Conservation (phyloP, 2,888 invertebrate species). For the Caradrina clavipalpis region DNA sequence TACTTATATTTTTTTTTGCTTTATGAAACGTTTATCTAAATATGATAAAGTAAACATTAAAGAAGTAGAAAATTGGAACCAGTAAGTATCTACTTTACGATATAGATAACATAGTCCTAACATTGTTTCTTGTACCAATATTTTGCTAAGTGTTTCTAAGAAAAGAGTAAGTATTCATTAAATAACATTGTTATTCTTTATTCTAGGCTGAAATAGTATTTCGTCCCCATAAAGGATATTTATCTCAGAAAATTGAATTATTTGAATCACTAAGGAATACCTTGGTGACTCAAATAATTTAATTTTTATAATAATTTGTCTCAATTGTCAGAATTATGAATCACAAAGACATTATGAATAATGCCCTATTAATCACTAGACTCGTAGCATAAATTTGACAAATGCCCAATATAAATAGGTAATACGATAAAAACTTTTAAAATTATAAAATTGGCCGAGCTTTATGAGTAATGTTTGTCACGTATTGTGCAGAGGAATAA, state of each 20-base stretch:
- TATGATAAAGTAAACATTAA: neutral
- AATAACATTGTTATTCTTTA: constrained; percentile 17
- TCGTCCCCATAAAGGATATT: neutral
- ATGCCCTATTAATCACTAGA: too few species aligned
- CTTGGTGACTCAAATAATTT: neutral
- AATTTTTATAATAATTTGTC: too few species aligned
- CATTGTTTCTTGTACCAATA: constrained; percentile 1
- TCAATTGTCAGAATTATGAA: too few species aligned
- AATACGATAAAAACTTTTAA: too few species aligned
- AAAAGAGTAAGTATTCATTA: constrained; percentile 5
- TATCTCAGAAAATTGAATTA: neutral
- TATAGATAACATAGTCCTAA: neutral
- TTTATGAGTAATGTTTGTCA: too few species aligned
- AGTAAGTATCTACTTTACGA: neutral
- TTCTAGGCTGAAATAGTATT: neutral
- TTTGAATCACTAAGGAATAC: neutral
- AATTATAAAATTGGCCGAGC: too few species aligned
- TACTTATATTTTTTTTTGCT: neutral
- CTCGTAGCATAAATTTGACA: too few species aligned
- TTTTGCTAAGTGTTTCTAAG: constrained; percentile 15
- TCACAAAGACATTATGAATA: too few species aligned
- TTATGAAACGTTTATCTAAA: neutral
- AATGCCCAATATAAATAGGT: too few species aligned
- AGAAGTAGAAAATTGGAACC: neutral
- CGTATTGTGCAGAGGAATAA: too few species aligned